Evolutionary conservation across 2,113 vertebrate genomes (phyloP), one percentile per base, ranked within the genome.

Genomic region (Oenanthe melanoleuca): DNA sequence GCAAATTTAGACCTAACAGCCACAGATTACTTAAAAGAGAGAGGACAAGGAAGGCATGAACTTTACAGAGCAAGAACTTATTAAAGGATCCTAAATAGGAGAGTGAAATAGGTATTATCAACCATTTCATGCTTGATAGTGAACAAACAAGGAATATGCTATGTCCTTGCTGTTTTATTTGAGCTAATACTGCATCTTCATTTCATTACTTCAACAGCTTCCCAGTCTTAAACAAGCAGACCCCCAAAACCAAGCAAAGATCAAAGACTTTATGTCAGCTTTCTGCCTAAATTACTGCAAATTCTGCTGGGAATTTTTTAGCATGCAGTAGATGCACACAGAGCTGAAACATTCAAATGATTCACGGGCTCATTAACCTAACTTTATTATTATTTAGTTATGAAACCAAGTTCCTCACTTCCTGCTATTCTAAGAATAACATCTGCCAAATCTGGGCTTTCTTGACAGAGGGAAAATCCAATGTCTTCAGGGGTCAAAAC

Each of bases 361-460:
- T 57, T 74, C 11, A 25, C n/a, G 3, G 50, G 37, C 61, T 89
- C 74, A 92, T 92, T 96, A 94, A 90, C 42, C 60, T 82, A 81
- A 77, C 63, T 73, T 91, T 55, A 82, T 66, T 87, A 47, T 71
- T 86, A 78, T 69, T 80, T 85, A 65, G 65, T 91, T 95, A 75
- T 56, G 37, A 85, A 94, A 90, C 52, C 60, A 92, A 91, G 57
- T 73, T 93, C 89, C 61, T 93, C 65, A 60, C 72, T 96, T 97
- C 61, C 74, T 91, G 50, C 57, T 89, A 14, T 60, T 87, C 65
- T 75, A 67, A 81, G 91, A 69, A 91, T 82, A 80, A 95, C 19
- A 74, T 79, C 72, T 88, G 71, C 50, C 85, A 91, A 88, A 89
- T 69, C 56, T 61, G 44, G n/a, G n/a, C 34, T 75, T 89, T 94